Conservation (phyloP, 2,797 vertebrate genomes). For the Protosalanx chinensis region DNA sequence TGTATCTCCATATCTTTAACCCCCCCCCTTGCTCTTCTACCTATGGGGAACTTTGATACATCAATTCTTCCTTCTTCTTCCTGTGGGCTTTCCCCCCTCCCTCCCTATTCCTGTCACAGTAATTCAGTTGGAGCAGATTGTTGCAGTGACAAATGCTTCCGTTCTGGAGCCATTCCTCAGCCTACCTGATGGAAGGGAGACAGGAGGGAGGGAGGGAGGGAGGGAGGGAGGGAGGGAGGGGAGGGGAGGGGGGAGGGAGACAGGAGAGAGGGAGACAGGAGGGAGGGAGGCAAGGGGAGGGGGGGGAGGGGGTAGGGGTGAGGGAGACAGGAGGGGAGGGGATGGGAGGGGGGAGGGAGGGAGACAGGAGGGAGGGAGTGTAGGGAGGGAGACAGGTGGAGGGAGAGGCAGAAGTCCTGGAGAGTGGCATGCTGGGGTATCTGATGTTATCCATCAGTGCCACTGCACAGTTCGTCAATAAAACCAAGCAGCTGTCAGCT, state of each 20-base stretch:
- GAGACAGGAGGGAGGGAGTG: slow-evolving; percentile 10
- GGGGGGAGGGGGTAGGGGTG: slow-evolving; percentile 21
- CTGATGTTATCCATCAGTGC: slow-evolving; percentile 12
- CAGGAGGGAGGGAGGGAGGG: slow-evolving; percentile 23
- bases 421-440: slow-evolving; percentile 9
- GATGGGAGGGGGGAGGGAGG: slow-evolving; percentile 21
- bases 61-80: not conserved
- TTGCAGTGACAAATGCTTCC: slow-evolving; percentile 63
- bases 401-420: slow-evolving; percentile 1
- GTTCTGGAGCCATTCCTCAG: slow-evolving; percentile 57
- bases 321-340: slow-evolving; percentile 32
- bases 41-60: not conserved
- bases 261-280: slow-evolving; percentile 22
- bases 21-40: not conserved
- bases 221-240: not conserved
- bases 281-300: slow-evolving; percentile 1
- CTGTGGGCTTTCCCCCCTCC: slow-evolving; percentile 37
- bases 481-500: slow-evolving; percentile 48
- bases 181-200: slow-evolving; percentile 47
- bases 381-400: slow-evolving; percentile 21
- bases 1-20: not conserved
- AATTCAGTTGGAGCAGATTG: slow-evolving; percentile 58
- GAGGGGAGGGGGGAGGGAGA: slow-evolving; percentile 25
- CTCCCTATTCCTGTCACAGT: slow-evolving; percentile 44
- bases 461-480: slow-evolving; percentile 55